Percentiles rank a stretch among this genome's conserved stretches.
Conservation (phyloP, 2,797 vertebrate species). For the Darevskia nairensis region DNA sequence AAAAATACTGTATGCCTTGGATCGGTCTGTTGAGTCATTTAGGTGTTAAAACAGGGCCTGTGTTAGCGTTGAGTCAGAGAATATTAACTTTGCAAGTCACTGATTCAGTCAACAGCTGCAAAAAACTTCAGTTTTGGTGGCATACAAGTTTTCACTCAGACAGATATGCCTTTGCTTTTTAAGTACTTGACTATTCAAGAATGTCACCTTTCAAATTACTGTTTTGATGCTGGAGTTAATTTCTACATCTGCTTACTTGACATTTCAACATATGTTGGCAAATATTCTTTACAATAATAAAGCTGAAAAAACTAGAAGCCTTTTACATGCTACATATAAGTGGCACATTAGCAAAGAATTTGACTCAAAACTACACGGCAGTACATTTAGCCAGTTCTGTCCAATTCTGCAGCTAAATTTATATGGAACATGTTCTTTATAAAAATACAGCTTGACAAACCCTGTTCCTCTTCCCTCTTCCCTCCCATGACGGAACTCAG, state of each 20-base stretch:
- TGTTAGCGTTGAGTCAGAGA: slow-evolving; percentile 71
- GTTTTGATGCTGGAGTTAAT: slow-evolving; percentile 55
- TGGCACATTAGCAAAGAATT: slow-evolving; percentile 1
- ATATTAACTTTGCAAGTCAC: slow-evolving; percentile 49
- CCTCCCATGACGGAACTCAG: not conserved
- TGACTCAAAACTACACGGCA: not conserved
- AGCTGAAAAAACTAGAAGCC: not conserved
- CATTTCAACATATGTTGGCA: slow-evolving; percentile 49
- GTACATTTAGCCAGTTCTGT: not conserved
- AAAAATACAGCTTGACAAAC: no score
- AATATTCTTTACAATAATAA: not conserved
- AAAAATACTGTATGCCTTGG: slow-evolving; percentile 47
- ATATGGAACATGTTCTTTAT: not conserved
- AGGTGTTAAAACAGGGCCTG: slow-evolving; percentile 47
- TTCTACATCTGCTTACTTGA: slow-evolving; percentile 40
- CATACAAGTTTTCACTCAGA: slow-evolving; percentile 40
- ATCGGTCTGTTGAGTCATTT: slow-evolving; percentile 44
- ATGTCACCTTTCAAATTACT: slow-evolving; percentile 53
- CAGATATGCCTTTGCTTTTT: slow-evolving; percentile 63
- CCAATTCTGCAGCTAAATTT: not conserved
- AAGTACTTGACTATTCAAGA: slow-evolving; percentile 47
- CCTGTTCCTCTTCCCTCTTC: not conserved
- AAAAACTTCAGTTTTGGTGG: not conserved
- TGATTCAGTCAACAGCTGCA: slow-evolving; percentile 49
- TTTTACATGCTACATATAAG: slow-evolving; percentile 19